phyloP scores from a whole-genome alignment of 2,113 vertebrate genomes.

The Formicarius rufipectus region DNA sequence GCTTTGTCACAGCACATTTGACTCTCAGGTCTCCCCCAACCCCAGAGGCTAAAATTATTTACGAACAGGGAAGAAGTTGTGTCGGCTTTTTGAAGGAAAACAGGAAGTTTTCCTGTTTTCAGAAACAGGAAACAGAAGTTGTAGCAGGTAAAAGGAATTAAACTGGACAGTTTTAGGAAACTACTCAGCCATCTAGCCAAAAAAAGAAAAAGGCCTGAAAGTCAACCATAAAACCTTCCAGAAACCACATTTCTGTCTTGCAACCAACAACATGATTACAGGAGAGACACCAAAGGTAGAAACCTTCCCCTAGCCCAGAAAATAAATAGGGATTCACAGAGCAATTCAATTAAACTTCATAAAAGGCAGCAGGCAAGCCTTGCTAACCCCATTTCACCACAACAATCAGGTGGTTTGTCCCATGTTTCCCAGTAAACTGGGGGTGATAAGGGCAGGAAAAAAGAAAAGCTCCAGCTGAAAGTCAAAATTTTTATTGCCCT shows the following conservation, averaged over 20 bases:
- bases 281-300: not conserved
- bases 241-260: not conserved
- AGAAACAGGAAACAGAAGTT: not conserved
- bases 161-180: not conserved
- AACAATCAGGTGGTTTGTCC: not conserved
- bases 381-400: not conserved
- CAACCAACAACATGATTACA: not conserved
- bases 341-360: not conserved
- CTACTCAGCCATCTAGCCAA: not conserved
- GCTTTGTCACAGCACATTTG: not conserved
- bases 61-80: not conserved
- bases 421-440: not conserved
- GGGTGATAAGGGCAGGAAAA: not conserved
- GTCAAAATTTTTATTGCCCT: not conserved
- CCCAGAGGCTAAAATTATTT: not conserved
- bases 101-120: not conserved
- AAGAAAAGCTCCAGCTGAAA: not conserved
- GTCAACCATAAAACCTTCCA: not conserved
- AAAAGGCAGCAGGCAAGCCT: not conserved
- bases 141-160: not conserved
- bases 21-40: not conserved
- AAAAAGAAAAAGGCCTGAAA: not conserved
- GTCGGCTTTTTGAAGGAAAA: not conserved
- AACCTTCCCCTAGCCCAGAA: not conserved
- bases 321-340: not conserved